These are phyloP conservation scores for Thripadectes ignobilis DNA, from an alignment of 2,797 vertebrate species.

Conservation along the genomic window DNA sequence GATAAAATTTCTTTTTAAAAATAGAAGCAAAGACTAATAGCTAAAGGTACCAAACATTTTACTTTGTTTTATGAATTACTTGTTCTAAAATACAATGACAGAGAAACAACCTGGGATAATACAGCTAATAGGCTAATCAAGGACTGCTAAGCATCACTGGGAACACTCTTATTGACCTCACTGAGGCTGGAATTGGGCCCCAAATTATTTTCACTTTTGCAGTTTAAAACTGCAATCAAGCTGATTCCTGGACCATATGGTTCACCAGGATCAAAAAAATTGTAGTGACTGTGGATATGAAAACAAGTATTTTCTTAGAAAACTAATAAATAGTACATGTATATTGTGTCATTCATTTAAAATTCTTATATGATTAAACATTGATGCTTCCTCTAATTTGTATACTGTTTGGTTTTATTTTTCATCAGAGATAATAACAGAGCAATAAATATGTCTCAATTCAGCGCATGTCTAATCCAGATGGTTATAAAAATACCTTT, in stretches of 20 bases:
- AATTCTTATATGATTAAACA: neutral
- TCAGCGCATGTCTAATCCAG: neutral
- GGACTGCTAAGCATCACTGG: neutral
- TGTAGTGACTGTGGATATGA: neutral
- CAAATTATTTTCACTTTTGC: neutral
- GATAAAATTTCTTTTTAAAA: neutral
- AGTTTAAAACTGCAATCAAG: neutral
- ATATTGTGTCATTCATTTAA: neutral
- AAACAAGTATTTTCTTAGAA: neutral
- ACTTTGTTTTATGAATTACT: neutral
- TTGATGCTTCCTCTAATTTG: neutral
- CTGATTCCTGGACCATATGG: neutral
- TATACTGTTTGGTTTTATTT: neutral
- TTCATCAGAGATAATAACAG: neutral
- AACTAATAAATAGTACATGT: neutral
- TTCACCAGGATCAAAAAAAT: neutral
- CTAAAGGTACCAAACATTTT: neutral
- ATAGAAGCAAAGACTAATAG: neutral
- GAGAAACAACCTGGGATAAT: neutral
- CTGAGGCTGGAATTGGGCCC: neutral
- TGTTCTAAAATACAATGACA: neutral
- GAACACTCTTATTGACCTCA: neutral
- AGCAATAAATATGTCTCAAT: conserved; percentile 11
- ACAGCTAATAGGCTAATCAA: neutral
- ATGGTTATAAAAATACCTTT: conserved; percentile 16